Base-by-base conservation (phyloP, 2,113 vertebrate genomes). In the Archilochus colubris region DNA sequence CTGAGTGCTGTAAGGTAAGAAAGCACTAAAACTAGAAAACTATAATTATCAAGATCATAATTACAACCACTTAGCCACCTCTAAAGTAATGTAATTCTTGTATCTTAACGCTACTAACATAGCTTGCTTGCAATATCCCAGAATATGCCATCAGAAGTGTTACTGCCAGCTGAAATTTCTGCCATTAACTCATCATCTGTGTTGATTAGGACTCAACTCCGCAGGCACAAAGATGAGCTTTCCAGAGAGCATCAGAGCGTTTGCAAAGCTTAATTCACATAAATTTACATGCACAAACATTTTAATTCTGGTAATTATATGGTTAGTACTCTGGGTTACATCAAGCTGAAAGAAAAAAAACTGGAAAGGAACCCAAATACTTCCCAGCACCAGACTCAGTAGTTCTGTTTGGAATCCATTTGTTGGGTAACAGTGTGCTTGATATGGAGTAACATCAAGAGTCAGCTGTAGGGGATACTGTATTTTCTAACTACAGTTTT, bases 251-350 rank as follows among this genome's bases (percentile, higher is more conserved):
- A 70, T 33, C 31, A 46, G n/a, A 74, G 38, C 61, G 84, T 95
- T 75, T 84, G 80, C 31, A 43, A 82, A 89, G 75, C 36, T 58
- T 62, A 21, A 64, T 79, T 84, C 69, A 63, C 68, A 81, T 55
- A 58, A 57, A 88, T 90, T 80, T 88, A 58, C 82, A 58, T 76
- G n/a, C 4, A 0, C 31, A 76, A 44, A 62, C 25, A 53, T 87
- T 90, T 88, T 73, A 82, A 73, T 95, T 89, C 50, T 89, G 24
- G 9, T 73, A 84, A 78, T 89, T 88, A 62, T 14, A 33, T 28
- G 43, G 27, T 68, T 85, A 76, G 70, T 43, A 50, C 9, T 76
- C 30, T 57, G 46, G 14, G 5, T 61, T 87, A 25, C 50, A 79
- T 43, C 54, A 95, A 85, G 7, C 6, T 82, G 54, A 73, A 96